Evolutionary conservation across 2,113 vertebrate species (phyloP).

Genomic region (Ginglymostoma cirratum): DNA sequence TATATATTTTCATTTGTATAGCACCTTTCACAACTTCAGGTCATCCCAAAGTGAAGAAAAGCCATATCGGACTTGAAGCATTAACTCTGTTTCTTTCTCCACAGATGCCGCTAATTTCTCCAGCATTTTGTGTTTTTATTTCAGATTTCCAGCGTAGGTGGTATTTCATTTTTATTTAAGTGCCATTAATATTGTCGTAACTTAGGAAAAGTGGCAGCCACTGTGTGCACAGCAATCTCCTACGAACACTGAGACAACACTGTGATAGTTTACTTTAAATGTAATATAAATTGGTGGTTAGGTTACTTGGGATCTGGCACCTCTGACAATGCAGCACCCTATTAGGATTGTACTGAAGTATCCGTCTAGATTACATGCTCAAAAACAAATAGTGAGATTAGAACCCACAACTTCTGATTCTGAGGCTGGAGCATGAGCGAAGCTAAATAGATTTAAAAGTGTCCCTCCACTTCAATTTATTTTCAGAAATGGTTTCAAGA

Average conservation of each 20-base stretch:
- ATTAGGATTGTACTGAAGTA: background rate
- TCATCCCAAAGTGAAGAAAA: background rate
- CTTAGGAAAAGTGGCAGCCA: background rate
- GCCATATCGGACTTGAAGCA: no score
- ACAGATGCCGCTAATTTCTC: no score
- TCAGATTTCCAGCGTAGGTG: no score
- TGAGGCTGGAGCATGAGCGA: no score
- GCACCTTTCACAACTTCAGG: background rate
- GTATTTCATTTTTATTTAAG: no score
- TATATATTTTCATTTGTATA: background rate
- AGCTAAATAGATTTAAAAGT: background rate
- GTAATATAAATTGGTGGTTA: no score
- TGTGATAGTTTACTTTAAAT: no score
- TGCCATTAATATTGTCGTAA: background rate
- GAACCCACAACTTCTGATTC: background rate
- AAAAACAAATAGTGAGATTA: background rate
- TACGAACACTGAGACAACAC: background rate
- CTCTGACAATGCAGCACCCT: background rate
- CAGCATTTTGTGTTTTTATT: no score
- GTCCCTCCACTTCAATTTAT: background rate
- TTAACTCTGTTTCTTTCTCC: no score
- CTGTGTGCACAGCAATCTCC: background rate
- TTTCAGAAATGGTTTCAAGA: background rate
- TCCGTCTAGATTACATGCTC: background rate
- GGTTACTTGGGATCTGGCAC: no score